These are phyloP conservation scores for Oceanites oceanicus DNA, from an alignment of 2,113 vertebrate genomes.

Conservation along the genomic window DNA sequence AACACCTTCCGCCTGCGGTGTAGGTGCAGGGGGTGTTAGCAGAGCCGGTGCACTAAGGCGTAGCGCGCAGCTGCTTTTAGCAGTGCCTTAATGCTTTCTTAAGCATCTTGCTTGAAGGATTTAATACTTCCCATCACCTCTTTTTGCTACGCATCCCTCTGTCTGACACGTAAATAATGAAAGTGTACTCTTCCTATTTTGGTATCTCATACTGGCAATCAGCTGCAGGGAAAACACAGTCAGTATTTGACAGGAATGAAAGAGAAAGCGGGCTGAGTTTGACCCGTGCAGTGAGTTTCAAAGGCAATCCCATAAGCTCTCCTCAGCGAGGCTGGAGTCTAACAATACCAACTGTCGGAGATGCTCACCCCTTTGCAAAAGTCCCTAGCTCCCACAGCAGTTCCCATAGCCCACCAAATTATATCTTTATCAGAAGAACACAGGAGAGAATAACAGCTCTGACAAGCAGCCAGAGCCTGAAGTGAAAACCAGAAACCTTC, in stretches of 20 bases:
- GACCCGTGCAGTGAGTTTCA: neutral
- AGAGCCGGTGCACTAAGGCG: neutral
- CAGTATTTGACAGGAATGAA: neutral
- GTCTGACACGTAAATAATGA: neutral
- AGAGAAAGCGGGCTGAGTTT: neutral
- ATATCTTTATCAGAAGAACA: neutral
- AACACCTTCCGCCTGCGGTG: neutral
- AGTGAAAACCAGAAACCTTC: neutral
- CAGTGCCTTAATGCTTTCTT: neutral
- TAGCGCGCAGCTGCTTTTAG: neutral
- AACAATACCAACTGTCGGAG: neutral
- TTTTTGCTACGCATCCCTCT: neutral
- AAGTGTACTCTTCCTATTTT: slow-evolving; percentile 6
- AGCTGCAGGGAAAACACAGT: neutral
- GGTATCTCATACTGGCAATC: neutral
- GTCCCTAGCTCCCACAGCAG: neutral
- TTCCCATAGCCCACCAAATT: neutral
- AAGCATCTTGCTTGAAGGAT: neutral
- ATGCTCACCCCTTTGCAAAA: neutral
- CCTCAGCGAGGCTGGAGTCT: neutral
- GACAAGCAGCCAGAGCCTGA: neutral
- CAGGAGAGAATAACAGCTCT: neutral
- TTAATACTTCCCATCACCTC: neutral
- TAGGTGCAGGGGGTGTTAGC: neutral
- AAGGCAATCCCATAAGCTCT: neutral